Conservation (phyloP, 2,797 vertebrate genomes). For the Adelosebastes latens region DNA sequence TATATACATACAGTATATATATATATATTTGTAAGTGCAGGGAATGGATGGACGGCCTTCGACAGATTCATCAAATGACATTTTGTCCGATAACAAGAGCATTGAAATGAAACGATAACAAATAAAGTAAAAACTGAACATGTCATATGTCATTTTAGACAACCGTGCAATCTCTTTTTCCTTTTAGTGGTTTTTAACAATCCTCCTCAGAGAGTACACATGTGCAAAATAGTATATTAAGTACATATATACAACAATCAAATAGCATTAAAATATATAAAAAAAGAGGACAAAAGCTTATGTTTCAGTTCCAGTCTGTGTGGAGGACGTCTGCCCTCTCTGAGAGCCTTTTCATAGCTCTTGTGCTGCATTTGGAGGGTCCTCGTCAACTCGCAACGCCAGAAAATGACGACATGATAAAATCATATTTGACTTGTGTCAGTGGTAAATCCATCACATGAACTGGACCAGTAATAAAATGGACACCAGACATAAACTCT, state of each 20-base stretch:
- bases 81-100: neutral
- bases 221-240: slow-evolving; percentile 51
- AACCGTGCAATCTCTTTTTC: neutral
- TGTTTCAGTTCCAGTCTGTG: slow-evolving; percentile 6
- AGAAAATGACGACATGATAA: neutral
- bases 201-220: slow-evolving; percentile 2
- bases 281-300: slow-evolving; percentile 4
- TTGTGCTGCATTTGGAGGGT: neutral
- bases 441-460: neutral
- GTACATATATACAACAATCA: slow-evolving; percentile 17
- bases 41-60: neutral
- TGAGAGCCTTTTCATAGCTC: neutral
- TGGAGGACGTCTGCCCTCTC: neutral
- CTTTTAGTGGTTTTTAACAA: slow-evolving; percentile 42
- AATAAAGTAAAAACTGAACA: neutral
- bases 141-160: neutral
- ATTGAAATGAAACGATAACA: neutral
- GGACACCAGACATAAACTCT: neutral
- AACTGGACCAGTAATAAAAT: neutral
- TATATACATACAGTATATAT: too few relatives aligned
- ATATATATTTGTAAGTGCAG: slow-evolving; percentile 14
- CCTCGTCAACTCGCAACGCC: neutral
- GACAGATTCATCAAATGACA: neutral
- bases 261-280: neutral
- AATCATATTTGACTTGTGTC: neutral